Base-by-base conservation (phyloP, 2,113 vertebrate genomes). In the Castor canadensis region DNA sequence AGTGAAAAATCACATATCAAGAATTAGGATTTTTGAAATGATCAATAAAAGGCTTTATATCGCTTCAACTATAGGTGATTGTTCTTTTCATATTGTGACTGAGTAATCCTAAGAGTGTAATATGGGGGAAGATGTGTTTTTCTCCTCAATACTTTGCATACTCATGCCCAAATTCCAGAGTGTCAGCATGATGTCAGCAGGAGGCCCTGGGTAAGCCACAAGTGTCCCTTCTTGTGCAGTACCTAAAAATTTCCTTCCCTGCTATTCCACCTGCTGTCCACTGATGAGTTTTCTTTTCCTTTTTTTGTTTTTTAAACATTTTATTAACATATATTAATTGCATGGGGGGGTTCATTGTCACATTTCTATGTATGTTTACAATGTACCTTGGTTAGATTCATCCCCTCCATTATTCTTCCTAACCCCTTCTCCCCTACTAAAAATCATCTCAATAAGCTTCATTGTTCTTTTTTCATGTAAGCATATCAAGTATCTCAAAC, bases 1-100 rank as follows among this genome's bases (percentile, higher is more conserved):
- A 79, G 32, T 17, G 89, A 82, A 64, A 73, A 43, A 79, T 89
- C 11, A 15, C 49, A 16, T 77, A 43, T 71, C 28, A 85, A 92
- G 87, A 85, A 71, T 76, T 77, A 56, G 24, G 8, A 73, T n/a
- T 90, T 94, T 96, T n/a, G 12, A 90, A 82, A 84, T 69, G 40
- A 85, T 87, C 40, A 26, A 6, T 64, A 58, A 54, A 79, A 64
- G 80, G 38, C 20, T 60, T 20, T 64, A 8, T 24, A 26, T 73
- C 28, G n/a, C 4, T 87, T 87, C 80, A 60, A 3, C 84, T 64
- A 28, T 73, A 45, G 77, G 40, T 49, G 40, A 49, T 69, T 10
- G 2, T 22, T 80, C 45, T 92, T 82, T 52, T 60, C 28, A 54
- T 30, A 71, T 4, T 32, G 30, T 3, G 0, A 87, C 45, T 77